Percentiles rank a stretch among this genome's conserved stretches.
Evolutionary conservation across 2,113 vertebrate genomes (phyloP).

Genomic region (Helogale parvula): DNA sequence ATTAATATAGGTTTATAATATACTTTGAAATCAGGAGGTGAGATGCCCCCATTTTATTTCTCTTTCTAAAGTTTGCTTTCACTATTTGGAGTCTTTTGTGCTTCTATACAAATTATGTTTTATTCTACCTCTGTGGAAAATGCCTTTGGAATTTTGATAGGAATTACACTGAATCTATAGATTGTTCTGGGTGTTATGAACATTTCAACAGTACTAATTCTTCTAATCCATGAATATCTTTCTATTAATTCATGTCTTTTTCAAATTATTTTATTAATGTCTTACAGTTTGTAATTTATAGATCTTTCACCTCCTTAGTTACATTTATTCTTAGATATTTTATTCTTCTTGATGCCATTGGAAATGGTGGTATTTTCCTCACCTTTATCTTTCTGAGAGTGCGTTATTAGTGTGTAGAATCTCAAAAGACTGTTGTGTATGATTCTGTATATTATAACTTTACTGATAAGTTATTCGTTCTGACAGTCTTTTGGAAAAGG

Average conservation of each 20-base stretch:
- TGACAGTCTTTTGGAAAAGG: background rate
- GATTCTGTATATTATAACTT: background rate
- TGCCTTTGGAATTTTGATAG: background rate
- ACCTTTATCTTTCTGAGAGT: background rate
- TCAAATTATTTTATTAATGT: background rate
- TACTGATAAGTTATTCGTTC: background rate
- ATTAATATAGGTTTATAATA: background rate
- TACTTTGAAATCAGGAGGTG: background rate
- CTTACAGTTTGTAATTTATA: background rate
- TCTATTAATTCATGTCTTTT: background rate
- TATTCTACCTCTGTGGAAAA: background rate
- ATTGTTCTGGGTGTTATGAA: background rate
- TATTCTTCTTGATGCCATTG: background rate
- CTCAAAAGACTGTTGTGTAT: background rate
- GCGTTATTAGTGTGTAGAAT: background rate
- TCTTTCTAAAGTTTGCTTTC: background rate
- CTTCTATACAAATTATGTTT: background rate
- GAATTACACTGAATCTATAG: background rate
- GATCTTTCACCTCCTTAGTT: background rate
- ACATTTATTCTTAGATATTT: background rate
- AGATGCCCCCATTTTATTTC: background rate
- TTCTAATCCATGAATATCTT: background rate
- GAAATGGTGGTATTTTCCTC: background rate
- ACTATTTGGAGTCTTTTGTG: background rate
- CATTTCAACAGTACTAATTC: background rate